phyloP scores from a whole-genome alignment of 2,797 vertebrate genomes.

The Danio tinwini region DNA sequence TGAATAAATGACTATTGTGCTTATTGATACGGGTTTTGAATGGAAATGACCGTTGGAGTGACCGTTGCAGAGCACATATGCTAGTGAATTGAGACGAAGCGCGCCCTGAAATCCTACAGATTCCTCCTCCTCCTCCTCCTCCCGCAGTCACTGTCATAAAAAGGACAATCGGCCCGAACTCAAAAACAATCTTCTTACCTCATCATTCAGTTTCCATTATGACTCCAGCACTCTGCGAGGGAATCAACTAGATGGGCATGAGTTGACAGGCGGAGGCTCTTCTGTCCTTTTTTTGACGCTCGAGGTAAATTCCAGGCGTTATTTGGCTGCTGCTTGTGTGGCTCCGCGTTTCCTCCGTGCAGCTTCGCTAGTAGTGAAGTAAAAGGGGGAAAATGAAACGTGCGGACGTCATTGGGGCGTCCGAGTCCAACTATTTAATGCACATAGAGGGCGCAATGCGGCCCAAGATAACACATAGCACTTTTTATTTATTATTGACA shows the following conservation, averaged over 20 bases:
- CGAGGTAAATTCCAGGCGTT: conserved; percentile 57
- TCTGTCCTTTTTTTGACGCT: conserved; percentile 1
- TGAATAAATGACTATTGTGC: neutral
- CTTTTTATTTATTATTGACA: too few species aligned
- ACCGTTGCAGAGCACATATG: neutral
- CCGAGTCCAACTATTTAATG: neutral
- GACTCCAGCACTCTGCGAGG: neutral
- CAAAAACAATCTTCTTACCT: conserved; percentile 72
- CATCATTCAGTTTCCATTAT: conserved; percentile 77
- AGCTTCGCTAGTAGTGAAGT: conserved; percentile 67
- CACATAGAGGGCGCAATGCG: conserved; percentile 22
- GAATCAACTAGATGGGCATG: neutral
- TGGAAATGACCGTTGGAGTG: neutral
- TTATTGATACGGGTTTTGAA: neutral
- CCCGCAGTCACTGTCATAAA: conserved; percentile 52
- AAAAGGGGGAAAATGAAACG: conserved; percentile 77
- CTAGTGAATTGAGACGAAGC: conserved; percentile 10
- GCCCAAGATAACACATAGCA: neutral
- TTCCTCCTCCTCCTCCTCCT: conserved; percentile 35
- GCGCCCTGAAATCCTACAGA: conserved; percentile 20
- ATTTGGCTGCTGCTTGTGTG: conserved; percentile 56
- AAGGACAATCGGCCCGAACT: conserved; percentile 39
- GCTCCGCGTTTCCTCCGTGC: conserved; percentile 65
- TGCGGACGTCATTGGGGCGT: conserved; percentile 29
- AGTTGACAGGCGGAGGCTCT: conserved; percentile 7